Conservation (phyloP, 2,797 vertebrate genomes). For the Schizothorax lantsangensis region DNA sequence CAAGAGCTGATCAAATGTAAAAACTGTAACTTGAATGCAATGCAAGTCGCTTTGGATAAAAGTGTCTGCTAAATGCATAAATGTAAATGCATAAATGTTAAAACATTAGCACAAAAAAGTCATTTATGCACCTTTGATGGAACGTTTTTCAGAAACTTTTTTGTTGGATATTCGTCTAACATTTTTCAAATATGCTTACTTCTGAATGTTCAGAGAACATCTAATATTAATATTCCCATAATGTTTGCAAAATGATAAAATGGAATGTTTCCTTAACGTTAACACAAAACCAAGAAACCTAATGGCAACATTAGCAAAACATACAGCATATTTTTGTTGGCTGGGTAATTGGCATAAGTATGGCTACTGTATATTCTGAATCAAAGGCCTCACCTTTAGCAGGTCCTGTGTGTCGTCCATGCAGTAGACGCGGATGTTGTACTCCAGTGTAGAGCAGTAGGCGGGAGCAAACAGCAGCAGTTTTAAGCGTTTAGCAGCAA, state of each 20-base stretch:
- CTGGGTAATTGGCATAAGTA: not conserved
- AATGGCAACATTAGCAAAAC: not conserved
- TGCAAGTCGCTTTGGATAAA: too few relatives aligned
- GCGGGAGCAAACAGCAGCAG: constrained; percentile 94
- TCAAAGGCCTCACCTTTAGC: constrained; percentile 85
- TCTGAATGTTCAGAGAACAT: not conserved
- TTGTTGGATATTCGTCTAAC: not conserved
- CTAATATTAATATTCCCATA: not conserved
- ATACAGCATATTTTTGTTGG: not conserved
- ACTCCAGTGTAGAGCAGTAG: constrained; percentile 94
- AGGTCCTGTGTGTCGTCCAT: constrained; percentile 95
- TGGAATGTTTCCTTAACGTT: too few relatives aligned
- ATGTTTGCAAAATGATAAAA: too few relatives aligned
- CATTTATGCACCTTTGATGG: not conserved
- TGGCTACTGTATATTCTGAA: not conserved
- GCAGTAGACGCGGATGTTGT: constrained; percentile 97
- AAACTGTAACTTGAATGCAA: too few relatives aligned
- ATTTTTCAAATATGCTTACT: not conserved
- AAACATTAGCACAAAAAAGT: not conserved
- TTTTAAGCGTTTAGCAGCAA: constrained; percentile 93
- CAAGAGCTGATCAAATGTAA: too few relatives aligned
- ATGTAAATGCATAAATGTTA: not conserved
- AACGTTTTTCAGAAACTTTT: not conserved
- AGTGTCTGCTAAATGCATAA: too few relatives aligned
- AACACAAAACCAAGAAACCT: not conserved